phyloP scores from a whole-genome alignment of 2,888 invertebrate species.

The Lasioglossum lativentre region DNA sequence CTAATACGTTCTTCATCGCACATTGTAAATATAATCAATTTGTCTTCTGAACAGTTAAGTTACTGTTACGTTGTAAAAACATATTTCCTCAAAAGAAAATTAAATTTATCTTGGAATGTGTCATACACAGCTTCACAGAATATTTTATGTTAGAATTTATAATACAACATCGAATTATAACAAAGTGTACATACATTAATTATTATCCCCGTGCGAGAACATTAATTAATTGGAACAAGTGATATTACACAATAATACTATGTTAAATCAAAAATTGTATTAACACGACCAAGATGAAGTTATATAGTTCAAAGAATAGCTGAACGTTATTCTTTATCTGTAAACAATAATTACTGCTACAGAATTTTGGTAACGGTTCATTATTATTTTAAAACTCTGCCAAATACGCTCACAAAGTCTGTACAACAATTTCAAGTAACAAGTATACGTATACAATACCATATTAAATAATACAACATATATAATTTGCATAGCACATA shows the following conservation, averaged over 20 bases:
- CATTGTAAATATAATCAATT: conserved; percentile 23
- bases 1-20: conserved; percentile 24
- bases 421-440: conserved; percentile 24
- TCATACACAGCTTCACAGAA: conserved; percentile 2
- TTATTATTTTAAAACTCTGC: conserved; percentile 18
- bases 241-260: conserved; percentile 7
- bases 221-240: conserved; percentile 9
- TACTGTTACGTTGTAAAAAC: not conserved
- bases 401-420: not conserved
- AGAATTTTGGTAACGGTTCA: not conserved
- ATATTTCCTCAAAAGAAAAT: not conserved
- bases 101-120: conserved; percentile 7
- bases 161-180: conserved; percentile 14
- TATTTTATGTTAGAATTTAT: conserved; percentile 5
- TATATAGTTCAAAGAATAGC: not conserved
- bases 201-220: conserved; percentile 13
- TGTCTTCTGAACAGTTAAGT: not conserved
- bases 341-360: conserved; percentile 11
- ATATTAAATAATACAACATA: conserved; percentile 19
- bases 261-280: conserved; percentile 24
- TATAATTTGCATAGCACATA: conserved; percentile 13
- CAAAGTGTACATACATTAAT: conserved; percentile 9
- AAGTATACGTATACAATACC: conserved; percentile 29
- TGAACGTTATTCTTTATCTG: conserved; percentile 1
- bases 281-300: conserved; percentile 6